Evolutionary conservation across 2,888 invertebrate genomes (phyloP).

Genomic region (Aphidius colemani): DNA sequence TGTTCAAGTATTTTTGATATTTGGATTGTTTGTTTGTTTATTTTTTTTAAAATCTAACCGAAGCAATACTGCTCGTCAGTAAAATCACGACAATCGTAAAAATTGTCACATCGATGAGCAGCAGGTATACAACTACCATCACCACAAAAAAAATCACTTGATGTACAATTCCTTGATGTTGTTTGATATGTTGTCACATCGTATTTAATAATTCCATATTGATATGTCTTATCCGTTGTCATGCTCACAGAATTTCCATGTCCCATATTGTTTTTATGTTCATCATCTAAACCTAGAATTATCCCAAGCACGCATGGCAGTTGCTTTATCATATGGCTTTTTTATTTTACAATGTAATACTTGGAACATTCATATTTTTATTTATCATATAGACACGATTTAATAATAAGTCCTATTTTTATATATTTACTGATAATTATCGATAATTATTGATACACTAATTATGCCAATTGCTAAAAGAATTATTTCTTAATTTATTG

Average conservation of each 20-base stretch:
- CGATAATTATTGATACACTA: neutral
- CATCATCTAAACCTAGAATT: slow-evolving; percentile 54
- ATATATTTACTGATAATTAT: neutral
- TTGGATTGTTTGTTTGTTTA: slow-evolving; percentile 31
- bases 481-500: neutral
- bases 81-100: slow-evolving; percentile 89
- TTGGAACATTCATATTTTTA: neutral
- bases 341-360: neutral
- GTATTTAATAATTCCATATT: slow-evolving; percentile 56
- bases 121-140: slow-evolving; percentile 80
- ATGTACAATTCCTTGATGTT: slow-evolving; percentile 53
- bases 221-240: slow-evolving; percentile 44
- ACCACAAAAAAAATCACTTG: slow-evolving; percentile 64
- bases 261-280: slow-evolving; percentile 50
- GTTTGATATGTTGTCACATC: slow-evolving; percentile 46
- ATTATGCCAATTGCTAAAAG: no score
- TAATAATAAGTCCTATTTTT: neutral
- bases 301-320: slow-evolving; percentile 54
- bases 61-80: slow-evolving; percentile 89
- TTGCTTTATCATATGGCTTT: slow-evolving; percentile 30
- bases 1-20: neutral
- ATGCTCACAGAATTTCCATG: slow-evolving; percentile 42
- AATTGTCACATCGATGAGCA: slow-evolving; percentile 82
- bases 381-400: no score
- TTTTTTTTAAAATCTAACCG: slow-evolving; percentile 61